A percentile compares a stretch with the other conserved stretches of the same genome.
These are phyloP conservation scores for Lethrus apterus DNA, from an alignment of 1,140 invertebrate genomes.

Conservation along the genomic window DNA sequence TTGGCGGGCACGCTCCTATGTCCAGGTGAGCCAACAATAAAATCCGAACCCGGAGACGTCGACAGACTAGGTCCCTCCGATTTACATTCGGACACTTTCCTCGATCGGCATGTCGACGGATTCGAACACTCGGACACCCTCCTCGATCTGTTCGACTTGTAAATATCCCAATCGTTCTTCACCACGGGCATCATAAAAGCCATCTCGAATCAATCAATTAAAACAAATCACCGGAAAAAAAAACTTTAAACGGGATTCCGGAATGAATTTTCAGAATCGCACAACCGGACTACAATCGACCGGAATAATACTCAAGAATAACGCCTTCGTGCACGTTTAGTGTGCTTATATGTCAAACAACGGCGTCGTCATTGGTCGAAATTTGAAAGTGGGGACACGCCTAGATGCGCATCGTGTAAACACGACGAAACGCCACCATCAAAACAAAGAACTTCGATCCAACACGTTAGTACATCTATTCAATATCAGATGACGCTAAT, in stretches of 20 bases:
- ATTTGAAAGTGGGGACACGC: slow-evolving; percentile 12
- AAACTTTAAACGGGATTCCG: no score
- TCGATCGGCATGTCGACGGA: slow-evolving; percentile 52
- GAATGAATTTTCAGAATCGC: no score
- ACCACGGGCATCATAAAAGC: slow-evolving; percentile 91
- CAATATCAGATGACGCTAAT: slow-evolving; percentile 13
- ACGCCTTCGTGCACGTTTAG: slow-evolving; percentile 11
- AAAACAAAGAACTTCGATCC: slow-evolving; percentile 10
- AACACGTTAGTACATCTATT: neutral
- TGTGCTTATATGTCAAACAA: slow-evolving; percentile 18
- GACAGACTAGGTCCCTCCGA: slow-evolving; percentile 67
- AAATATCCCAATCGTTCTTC: slow-evolving; percentile 88
- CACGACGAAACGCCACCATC: slow-evolving; percentile 5
- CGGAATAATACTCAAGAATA: slow-evolving; percentile 11
- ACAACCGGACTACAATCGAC: no score
- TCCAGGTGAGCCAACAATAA: slow-evolving; percentile 48
- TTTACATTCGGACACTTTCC: slow-evolving; percentile 75
- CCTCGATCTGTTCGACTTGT: slow-evolving; percentile 70
- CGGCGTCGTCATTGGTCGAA: slow-evolving; percentile 12
- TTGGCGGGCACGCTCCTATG: slow-evolving; percentile 58
- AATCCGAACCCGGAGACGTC: slow-evolving; percentile 64
- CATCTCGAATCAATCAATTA: slow-evolving; percentile 48
- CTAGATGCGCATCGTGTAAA: slow-evolving; percentile 1
- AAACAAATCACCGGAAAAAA: no score
- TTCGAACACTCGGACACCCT: slow-evolving; percentile 67